Percentiles rank a stretch among this genome's conserved stretches.
phyloP scores from a whole-genome alignment of 2,113 vertebrate species.

The Cettia cetti region DNA sequence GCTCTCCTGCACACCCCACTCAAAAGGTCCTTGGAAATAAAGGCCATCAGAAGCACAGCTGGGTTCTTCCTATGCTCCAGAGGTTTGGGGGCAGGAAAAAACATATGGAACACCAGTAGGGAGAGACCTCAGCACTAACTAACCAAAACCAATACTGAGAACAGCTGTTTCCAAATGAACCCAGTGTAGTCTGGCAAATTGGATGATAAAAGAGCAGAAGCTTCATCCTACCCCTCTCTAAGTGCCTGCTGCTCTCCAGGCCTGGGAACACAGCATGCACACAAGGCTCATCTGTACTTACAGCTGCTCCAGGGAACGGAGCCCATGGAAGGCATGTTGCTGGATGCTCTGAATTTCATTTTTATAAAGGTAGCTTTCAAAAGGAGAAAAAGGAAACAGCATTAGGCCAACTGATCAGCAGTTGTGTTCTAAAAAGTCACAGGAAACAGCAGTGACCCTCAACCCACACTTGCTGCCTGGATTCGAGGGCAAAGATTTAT shows the following conservation, averaged over 20 bases:
- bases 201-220: background rate
- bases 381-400: conserved; percentile 63
- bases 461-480: background rate
- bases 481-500: background rate
- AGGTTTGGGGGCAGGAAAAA: background rate
- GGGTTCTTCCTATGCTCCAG: background rate
- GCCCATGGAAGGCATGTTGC: conserved; percentile 86
- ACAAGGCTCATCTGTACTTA: conserved; percentile 73
- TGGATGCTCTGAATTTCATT: conserved; percentile 93
- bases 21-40: background rate
- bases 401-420: background rate
- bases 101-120: fast-evolving
- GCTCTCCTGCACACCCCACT: background rate
- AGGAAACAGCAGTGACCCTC: background rate
- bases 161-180: background rate
- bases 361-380: conserved; percentile 91
- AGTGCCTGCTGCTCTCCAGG: background rate
- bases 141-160: background rate
- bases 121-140: background rate
- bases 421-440: background rate
- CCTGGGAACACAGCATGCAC: background rate
- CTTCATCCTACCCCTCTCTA: background rate
- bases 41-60: background rate
- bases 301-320: conserved; percentile 92
- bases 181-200: background rate